Conservation (phyloP, 2,888 invertebrate species). For the Drosophila neoperkinsi region DNA sequence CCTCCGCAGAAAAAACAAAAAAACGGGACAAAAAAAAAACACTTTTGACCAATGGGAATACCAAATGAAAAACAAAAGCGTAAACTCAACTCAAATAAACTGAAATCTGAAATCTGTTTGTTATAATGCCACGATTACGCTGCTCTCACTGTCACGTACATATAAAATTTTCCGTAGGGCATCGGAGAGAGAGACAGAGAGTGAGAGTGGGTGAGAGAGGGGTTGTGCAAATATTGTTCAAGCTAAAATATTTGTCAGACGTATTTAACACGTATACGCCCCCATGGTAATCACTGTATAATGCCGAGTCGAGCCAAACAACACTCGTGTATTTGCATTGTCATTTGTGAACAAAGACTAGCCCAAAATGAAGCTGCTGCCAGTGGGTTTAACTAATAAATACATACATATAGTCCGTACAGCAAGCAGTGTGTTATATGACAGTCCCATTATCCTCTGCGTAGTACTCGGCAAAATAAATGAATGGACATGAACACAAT, state of each 20-base stretch:
- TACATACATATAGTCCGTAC: slow-evolving; percentile 40
- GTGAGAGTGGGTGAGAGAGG: background rate
- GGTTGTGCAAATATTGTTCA: slow-evolving; percentile 60
- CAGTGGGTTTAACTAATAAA: slow-evolving; percentile 77
- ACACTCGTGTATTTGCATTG: slow-evolving; percentile 69
- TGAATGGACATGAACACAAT: slow-evolving; percentile 40
- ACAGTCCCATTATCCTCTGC: slow-evolving; percentile 51
- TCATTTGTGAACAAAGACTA: slow-evolving; percentile 74
- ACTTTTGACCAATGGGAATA: slow-evolving; percentile 69
- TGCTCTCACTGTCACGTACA: slow-evolving; percentile 47
- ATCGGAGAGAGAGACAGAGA: background rate
- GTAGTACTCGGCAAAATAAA: slow-evolving; percentile 35
- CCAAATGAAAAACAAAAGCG: slow-evolving; percentile 62
- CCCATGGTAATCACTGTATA: slow-evolving; percentile 79
- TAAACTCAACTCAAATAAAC: slow-evolving; percentile 48
- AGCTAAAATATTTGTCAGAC: slow-evolving; percentile 70
- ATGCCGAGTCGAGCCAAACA: slow-evolving; percentile 63
- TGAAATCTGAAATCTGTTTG: slow-evolving; percentile 58
- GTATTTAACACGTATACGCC: slow-evolving; percentile 77
- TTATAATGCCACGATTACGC: slow-evolving; percentile 66
- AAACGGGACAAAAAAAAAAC: background rate
- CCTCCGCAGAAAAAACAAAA: slow-evolving; percentile 20
- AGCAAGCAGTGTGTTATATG: slow-evolving; percentile 32
- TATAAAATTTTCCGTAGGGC: slow-evolving; percentile 27
- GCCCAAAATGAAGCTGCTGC: slow-evolving; percentile 52